Conservation (phyloP, 2,888 invertebrate genomes). For the Nycteola revayana region DNA sequence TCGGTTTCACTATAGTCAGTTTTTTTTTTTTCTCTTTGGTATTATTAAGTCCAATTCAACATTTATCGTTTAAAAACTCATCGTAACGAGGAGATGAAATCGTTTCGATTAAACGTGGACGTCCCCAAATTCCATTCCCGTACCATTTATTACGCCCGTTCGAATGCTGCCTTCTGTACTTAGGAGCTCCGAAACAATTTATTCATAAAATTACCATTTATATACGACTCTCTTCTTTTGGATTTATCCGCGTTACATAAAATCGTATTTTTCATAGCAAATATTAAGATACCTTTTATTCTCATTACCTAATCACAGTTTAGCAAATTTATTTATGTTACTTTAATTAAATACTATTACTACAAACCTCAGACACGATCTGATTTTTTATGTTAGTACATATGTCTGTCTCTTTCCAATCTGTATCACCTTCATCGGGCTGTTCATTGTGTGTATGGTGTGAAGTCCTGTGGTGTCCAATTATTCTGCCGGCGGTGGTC, state of each 20-base stretch:
- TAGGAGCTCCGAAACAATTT: conserved; percentile 51
- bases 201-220: conserved; percentile 48
- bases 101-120: conserved; percentile 46
- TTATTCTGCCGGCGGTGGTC: conserved; percentile 76
- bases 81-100: conserved; percentile 37
- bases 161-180: conserved; percentile 49
- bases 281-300: too few relatives aligned
- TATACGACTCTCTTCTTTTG: conserved; percentile 10
- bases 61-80: too few relatives aligned
- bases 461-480: conserved; percentile 80
- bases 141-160: conserved; percentile 60
- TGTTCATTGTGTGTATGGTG: conserved; percentile 58
- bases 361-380: background rate
- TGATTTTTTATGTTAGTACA: background rate
- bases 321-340: too few relatives aligned
- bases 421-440: conserved; percentile 23
- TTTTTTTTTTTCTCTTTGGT: too few relatives aligned
- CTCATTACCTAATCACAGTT: too few relatives aligned
- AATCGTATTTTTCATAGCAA: too few relatives aligned
- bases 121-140: conserved; percentile 53
- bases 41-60: too few relatives aligned
- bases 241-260: background rate
- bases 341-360: too few relatives aligned
- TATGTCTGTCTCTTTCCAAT: conserved; percentile 34
- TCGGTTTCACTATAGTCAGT: too few relatives aligned